Base-by-base conservation (phyloP, 1,140 invertebrate species). In the Pentalonia nigronervosa region DNA sequence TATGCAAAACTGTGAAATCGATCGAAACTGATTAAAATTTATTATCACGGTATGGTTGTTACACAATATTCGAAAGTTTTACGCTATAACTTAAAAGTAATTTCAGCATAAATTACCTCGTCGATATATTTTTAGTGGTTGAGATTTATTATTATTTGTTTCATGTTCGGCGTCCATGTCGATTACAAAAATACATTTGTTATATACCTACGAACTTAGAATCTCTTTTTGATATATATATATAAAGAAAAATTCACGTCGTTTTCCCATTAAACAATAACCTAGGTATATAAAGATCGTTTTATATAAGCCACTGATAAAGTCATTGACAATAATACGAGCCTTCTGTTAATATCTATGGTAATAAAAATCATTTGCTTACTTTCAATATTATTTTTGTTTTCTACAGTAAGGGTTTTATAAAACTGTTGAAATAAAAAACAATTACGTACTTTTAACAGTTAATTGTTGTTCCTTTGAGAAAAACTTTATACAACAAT, bases 81-180 rank as follows among this genome's bases (percentile, higher is more conserved):
- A 76, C 60, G 14, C n/a, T 17, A n/a, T 17, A 76, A 76, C 14
- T n/a, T 67, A 17, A 76, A 76, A 76, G 14, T 7, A n/a, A 20
- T 53, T 76, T n/a, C 17, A 17, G 14, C 60, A 76, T 76, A 76
- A 76, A 76, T 76, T 76, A 17, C 30, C 30, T 34, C 14, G 30
- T 17, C 50, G 6, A 53, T 17, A 14, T 67, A 76, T 76, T 76
- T 41, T 76, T 17, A 1, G 14, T 17, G n/a, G 17, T n/a, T 67
- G n/a, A 67, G 60, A 67, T 76, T n/a, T 76, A 76, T 76, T 76
- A 76, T 76, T n/a, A 76, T 76, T 76, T 76, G 14, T 76, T 76
- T 76, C n/a, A 17, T 76, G 30, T 76, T 67, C 11, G 30, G 60
- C n/a, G n/a, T 67, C 30, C 60, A n/a, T 30, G n/a, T 67, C 14